These are phyloP conservation scores for Tinamus major DNA, from an alignment of 2,797 vertebrate genomes.

Conservation along the genomic window DNA sequence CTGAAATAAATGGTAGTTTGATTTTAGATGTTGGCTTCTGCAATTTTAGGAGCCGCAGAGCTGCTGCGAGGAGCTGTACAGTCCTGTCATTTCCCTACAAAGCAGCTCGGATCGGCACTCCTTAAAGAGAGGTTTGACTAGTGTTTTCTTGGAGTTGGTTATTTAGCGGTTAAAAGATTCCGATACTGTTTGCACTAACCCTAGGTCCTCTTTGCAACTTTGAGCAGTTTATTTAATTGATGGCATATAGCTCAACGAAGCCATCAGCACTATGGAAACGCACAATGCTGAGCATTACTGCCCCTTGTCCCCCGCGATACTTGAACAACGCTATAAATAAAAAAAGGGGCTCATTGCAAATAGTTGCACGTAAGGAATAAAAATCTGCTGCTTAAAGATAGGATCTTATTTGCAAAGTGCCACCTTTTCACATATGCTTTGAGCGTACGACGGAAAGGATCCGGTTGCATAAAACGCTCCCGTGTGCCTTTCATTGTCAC, in stretches of 20 bases:
- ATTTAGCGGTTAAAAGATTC: constrained; percentile 62
- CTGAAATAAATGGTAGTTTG: constrained; percentile 77
- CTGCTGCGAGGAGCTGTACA: constrained; percentile 31
- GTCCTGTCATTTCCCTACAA: constrained; percentile 16
- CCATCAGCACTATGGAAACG: constrained; percentile 57
- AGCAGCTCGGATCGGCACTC: constrained; percentile 28
- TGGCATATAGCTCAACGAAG: constrained; percentile 61
- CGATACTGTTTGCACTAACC: constrained; percentile 58
- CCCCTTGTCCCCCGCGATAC: constrained; percentile 37
- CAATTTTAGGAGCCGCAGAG: constrained; percentile 79
- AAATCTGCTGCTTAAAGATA: neutral
- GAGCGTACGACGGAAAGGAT: constrained; percentile 5
- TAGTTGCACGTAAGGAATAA: neutral
- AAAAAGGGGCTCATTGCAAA: constrained; percentile 35
- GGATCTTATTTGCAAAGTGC: neutral
- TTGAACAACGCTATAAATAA: neutral
- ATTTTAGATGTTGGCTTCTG: constrained; percentile 74
- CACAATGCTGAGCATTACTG: constrained; percentile 61
- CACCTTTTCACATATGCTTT: constrained; percentile 33
- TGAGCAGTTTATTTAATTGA: constrained; percentile 67
- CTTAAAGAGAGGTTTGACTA: constrained; percentile 46
- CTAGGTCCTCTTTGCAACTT: constrained; percentile 40
- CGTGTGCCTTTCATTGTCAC: constrained; percentile 15
- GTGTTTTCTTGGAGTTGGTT: constrained; percentile 56
- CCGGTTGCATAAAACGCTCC: constrained; percentile 41